Evolutionary conservation across 2,797 vertebrate genomes (phyloP).

Genomic region (Momotus momota): DNA sequence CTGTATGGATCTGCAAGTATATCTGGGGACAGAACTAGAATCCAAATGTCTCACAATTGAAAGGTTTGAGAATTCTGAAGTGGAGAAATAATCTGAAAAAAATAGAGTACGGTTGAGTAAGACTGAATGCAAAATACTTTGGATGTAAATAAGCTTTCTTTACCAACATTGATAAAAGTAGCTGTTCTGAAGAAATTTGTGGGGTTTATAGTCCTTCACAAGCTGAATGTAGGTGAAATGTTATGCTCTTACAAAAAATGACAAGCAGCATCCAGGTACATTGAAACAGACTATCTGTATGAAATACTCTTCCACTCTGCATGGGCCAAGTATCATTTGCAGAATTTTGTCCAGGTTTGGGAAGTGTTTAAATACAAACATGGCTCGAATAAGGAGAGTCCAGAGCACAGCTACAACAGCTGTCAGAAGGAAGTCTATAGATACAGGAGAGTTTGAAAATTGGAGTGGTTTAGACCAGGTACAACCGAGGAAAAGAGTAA

Average conservation of each 20-base stretch:
- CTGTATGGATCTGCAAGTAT: not conserved
- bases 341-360: not conserved
- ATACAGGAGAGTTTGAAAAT: not conserved
- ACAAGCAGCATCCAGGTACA: too few species aligned
- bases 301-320: not conserved
- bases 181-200: not conserved
- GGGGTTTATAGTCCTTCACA: not conserved
- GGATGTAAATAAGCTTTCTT: not conserved
- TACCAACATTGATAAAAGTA: not conserved
- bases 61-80: not conserved
- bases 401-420: not conserved
- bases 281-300: rapidly evolving
- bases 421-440: not conserved
- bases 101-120: not conserved
- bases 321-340: not conserved
- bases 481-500: not conserved
- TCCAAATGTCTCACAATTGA: not conserved
- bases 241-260: not conserved
- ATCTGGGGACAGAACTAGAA: not conserved
- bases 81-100: not conserved
- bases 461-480: not conserved
- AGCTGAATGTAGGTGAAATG: not conserved
- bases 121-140: not conserved
- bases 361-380: not conserved
- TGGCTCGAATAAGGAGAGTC: not conserved